phyloP scores from a whole-genome alignment of 2,888 invertebrate species.

The Xanthorhoe spadicearia region DNA sequence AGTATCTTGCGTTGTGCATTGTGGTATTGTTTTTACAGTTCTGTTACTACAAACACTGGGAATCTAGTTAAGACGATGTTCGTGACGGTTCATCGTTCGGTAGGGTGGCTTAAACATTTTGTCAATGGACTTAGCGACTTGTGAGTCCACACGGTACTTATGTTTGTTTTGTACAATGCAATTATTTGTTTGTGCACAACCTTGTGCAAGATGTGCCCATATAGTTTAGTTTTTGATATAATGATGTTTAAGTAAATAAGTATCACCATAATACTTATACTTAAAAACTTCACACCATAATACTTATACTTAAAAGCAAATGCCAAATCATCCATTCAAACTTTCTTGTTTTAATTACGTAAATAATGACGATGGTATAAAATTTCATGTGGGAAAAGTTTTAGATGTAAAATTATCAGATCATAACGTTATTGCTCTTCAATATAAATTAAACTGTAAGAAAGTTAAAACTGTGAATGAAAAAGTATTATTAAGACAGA shows the following conservation, averaged over 20 bases:
- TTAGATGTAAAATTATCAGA: too few relatives aligned
- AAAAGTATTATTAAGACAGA: too few relatives aligned
- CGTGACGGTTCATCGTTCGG: neutral
- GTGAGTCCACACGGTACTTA: neutral
- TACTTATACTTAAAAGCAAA: too few relatives aligned
- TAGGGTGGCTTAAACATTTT: neutral
- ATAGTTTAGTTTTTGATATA: neutral
- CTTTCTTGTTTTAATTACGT: too few relatives aligned
- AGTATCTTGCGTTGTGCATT: neutral
- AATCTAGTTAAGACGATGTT: neutral
- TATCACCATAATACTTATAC: too few relatives aligned
- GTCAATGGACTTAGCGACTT: neutral
- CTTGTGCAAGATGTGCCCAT: neutral
- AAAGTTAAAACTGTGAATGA: too few relatives aligned
- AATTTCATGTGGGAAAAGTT: too few relatives aligned
- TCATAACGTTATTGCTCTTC: too few relatives aligned
- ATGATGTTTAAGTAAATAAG: neutral
- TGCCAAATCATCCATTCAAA: too few relatives aligned
- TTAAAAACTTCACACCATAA: neutral
- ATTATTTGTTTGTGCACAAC: constrained; percentile 1
- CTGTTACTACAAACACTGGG: neutral
- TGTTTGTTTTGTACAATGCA: neutral
- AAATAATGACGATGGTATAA: too few relatives aligned
- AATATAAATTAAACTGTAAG: too few relatives aligned
- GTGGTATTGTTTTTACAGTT: neutral